Percentiles rank a stretch among this genome's conserved stretches.
Evolutionary conservation across 2,888 invertebrate genomes (phyloP).

Genomic region (Halocaridina rubra): DNA sequence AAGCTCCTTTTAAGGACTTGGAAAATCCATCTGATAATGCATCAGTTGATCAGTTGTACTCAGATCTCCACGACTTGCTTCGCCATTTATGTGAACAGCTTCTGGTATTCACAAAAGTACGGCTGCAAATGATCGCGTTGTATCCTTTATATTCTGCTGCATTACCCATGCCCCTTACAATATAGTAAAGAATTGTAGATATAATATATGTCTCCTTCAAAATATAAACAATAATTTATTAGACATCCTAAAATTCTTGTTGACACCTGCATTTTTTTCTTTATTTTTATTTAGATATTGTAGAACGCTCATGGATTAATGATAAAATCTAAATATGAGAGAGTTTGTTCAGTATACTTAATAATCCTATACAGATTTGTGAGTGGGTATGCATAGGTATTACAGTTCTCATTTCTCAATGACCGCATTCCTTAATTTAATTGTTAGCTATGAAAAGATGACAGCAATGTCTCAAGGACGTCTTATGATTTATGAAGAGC

Average conservation of each 20-base stretch:
- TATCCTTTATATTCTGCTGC: conserved; percentile 33
- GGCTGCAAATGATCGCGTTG: conserved; percentile 50
- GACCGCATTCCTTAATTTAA: conserved; percentile 26
- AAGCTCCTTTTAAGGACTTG: background rate
- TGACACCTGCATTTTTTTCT: background rate
- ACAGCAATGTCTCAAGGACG: conserved; percentile 30
- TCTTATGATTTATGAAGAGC: conserved; percentile 50
- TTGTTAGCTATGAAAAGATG: conserved; percentile 43
- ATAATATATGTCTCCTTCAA: too few species aligned
- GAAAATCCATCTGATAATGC: background rate
- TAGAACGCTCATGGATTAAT: background rate
- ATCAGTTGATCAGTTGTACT: background rate
- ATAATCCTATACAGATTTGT: too few species aligned
- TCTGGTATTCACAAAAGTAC: conserved; percentile 43
- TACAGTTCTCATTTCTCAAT: too few species aligned
- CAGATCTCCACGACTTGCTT: conserved; percentile 31
- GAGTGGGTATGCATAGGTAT: too few species aligned
- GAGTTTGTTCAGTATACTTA: too few species aligned
- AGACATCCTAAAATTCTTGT: background rate
- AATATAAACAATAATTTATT: background rate
- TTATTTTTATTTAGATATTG: background rate
- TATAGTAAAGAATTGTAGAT: background rate
- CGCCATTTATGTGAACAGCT: conserved; percentile 48
- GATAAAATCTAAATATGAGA: background rate
- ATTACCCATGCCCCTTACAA: background rate